Evolutionary conservation across 2,113 vertebrate genomes (phyloP).

Genomic region (Chascanopsetta lugubris): DNA sequence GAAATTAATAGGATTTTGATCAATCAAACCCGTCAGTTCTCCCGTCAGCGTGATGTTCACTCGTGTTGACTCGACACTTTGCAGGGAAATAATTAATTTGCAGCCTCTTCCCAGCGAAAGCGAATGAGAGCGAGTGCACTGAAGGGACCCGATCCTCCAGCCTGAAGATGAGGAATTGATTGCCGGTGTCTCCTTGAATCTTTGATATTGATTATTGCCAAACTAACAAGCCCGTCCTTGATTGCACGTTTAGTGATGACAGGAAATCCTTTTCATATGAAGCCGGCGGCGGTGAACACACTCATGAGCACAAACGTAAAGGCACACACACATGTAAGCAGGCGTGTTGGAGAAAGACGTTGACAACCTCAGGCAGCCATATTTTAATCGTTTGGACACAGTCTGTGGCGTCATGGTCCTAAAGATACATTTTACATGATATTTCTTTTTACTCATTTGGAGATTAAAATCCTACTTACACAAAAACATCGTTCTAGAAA

Average conservation of each 20-base stretch:
- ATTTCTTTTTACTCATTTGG: too few species aligned
- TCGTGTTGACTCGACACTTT: conserved; percentile 9
- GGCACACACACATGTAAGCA: neutral
- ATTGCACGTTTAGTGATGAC: conserved; percentile 31
- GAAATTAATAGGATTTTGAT: neutral
- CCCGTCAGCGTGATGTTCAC: neutral
- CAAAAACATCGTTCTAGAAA: too few species aligned
- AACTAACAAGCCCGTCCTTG: conserved; percentile 5
- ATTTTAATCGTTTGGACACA: too few species aligned
- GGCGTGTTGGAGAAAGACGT: neutral
- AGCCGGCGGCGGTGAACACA: neutral
- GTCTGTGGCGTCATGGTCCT: too few species aligned
- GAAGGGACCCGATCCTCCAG: neutral
- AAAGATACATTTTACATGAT: too few species aligned
- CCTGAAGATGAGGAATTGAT: conserved; percentile 20
- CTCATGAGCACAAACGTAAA: neutral
- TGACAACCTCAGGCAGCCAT: too few species aligned
- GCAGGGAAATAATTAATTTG: conserved; percentile 7
- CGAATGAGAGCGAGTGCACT: conserved; percentile 10
- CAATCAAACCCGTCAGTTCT: conserved; percentile 2
- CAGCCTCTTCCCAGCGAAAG: conserved; percentile 2
- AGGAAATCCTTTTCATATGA: conserved; percentile 35
- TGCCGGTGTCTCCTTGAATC: conserved; percentile 24
- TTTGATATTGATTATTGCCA: conserved; percentile 35
- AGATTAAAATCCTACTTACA: too few species aligned